These are phyloP conservation scores for Geopemphigus sp. DNA, from an alignment of 1,140 invertebrate genomes.

Conservation along the genomic window DNA sequence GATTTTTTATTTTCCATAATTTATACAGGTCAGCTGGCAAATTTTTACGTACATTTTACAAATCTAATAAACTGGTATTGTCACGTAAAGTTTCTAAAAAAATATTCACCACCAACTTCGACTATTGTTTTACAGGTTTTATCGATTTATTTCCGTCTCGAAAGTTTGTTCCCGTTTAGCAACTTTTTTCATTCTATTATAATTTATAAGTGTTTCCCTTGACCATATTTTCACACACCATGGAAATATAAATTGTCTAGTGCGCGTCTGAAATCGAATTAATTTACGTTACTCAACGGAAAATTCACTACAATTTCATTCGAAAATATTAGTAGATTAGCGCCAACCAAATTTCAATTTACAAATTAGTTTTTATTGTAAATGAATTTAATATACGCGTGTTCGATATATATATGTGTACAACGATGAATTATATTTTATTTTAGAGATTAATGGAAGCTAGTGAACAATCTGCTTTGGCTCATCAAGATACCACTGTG, in stretches of 20 bases:
- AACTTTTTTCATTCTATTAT: constrained; percentile 42
- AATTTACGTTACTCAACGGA: not conserved
- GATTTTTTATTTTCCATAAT: not conserved
- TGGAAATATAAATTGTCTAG: not conserved
- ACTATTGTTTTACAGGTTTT: constrained; percentile 37
- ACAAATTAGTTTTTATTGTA: not conserved
- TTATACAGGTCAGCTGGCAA: not conserved
- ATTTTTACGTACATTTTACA: constrained; percentile 12
- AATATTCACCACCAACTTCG: constrained; percentile 5
- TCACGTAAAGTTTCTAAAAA: constrained; percentile 26
- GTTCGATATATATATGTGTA: not conserved
- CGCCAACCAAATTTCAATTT: not conserved
- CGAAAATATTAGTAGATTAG: not conserved
- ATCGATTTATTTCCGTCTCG: constrained; percentile 46
- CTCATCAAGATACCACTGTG: constrained; percentile 55
- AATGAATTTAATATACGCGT: not conserved
- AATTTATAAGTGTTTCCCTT: no score
- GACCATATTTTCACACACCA: not conserved
- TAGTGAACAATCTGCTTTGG: constrained; percentile 78
- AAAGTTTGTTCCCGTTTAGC: constrained; percentile 38
- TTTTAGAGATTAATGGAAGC: constrained; percentile 81
- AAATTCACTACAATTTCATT: not conserved
- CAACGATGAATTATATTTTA: not conserved
- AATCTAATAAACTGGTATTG: constrained; percentile 17
- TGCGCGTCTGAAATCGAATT: not conserved